Conservation (phyloP, 2,113 vertebrate genomes). For the Sceloporus undulatus region DNA sequence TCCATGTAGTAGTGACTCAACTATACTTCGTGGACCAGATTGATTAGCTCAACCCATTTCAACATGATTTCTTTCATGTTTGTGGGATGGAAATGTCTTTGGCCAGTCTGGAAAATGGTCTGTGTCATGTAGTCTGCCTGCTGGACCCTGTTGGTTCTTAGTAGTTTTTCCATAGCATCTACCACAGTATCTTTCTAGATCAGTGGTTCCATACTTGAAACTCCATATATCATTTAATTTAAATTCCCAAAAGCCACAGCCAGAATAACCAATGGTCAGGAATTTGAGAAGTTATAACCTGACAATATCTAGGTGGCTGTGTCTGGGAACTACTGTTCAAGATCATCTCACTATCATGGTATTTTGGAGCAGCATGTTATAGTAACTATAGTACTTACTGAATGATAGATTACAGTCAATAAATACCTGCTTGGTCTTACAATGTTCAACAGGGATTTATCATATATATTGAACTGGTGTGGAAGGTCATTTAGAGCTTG, state of each 20-base stretch:
- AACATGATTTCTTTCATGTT: background rate
- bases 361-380: too few species aligned
- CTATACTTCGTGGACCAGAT: background rate
- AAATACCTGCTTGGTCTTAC: background rate
- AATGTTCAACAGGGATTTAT: background rate
- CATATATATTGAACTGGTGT: background rate
- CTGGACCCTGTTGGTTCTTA: background rate
- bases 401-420: background rate
- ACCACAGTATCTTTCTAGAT: background rate
- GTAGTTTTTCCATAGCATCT: background rate
- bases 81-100: background rate
- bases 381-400: background rate
- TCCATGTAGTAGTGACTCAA: background rate
- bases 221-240: background rate
- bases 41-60: background rate
- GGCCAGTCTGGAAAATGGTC: background rate
- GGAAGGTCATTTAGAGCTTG: background rate
- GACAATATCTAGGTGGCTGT: too few species aligned
- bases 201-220: background rate
- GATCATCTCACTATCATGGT: too few species aligned
- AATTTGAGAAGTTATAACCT: too few species aligned
- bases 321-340: too few species aligned
- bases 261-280: too few species aligned
- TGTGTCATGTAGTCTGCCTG: background rate
- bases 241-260: background rate